Evolutionary conservation across 2,797 vertebrate species (phyloP).

Genomic region (Hippoglossus hippoglossus): DNA sequence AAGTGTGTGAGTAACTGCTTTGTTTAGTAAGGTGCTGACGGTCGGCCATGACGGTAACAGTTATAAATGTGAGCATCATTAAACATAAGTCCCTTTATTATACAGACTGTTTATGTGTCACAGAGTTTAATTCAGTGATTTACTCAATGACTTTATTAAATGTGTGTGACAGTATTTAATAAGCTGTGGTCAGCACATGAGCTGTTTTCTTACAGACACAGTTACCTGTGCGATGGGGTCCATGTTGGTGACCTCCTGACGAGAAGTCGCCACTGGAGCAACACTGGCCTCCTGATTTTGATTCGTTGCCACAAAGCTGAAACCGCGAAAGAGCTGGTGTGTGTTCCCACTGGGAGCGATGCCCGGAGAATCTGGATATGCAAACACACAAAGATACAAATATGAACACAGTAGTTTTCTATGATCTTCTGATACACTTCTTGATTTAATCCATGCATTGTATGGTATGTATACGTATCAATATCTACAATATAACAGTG

Average conservation of each 20-base stretch:
- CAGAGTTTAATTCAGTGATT: constrained; percentile 1
- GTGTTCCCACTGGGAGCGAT: constrained; percentile 95
- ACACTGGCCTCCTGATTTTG: constrained; percentile 86
- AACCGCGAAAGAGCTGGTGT: constrained; percentile 95
- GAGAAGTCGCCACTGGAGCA: constrained; percentile 59
- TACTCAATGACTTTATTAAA: constrained; percentile 3
- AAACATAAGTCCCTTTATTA: constrained; percentile 10
- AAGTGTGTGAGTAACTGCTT: constrained; percentile 4
- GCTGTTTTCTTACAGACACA: constrained; percentile 1
- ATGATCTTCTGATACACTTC: background rate
- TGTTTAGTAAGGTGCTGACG: background rate
- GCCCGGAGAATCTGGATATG: constrained; percentile 91
- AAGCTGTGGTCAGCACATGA: background rate
- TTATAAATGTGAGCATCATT: constrained; percentile 30
- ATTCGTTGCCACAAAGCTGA: constrained; percentile 95
- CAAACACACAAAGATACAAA: constrained; percentile 28
- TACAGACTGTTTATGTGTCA: constrained; percentile 6
- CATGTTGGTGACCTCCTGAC: constrained; percentile 76
- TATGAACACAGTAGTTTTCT: background rate
- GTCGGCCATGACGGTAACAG: constrained; percentile 22
- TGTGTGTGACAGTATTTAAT: background rate
- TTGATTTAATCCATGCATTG: background rate
- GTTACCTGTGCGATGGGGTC: constrained; percentile 93
- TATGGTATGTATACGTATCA: background rate
- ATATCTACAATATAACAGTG: background rate